Evolutionary conservation across 2,888 invertebrate genomes (phyloP), one percentile per base, ranked within the genome.

Genomic region (Chouioia cunea): DNA sequence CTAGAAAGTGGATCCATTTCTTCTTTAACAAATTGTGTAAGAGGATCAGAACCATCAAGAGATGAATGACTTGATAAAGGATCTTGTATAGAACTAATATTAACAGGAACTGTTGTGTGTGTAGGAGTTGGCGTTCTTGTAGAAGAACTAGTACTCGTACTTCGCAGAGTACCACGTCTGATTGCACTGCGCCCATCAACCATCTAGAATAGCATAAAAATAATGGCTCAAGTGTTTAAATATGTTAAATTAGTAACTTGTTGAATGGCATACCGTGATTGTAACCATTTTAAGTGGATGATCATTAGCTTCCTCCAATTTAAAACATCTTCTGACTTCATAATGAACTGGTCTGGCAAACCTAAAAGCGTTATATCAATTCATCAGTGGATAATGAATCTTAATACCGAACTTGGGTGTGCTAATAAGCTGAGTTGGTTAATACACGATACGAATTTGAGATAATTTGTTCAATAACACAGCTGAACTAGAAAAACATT

Each of bases 31-130:
- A 93, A 91, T 79, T 91, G 91, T 20, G 92, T 92, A 27, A 94
- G 85, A 0, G 94, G 94, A 86, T 94, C 93, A 0, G 89, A 87
- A 36, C 93, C 93, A 81, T 93, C 93, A 3, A 93, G 82, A 44
- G 90, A 89, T 8, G 87, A 83, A 67, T 88, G 81, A 65, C 76
- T 79, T 4, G 73, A 68, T 2, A 80, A 84, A 4, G 89, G 89
- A 79, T 90, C 90, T 8, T 80, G 78, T 44, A 89, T 85, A 48
- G 88, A 82, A 14, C 83, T 77, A 53, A 84, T 81, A 36, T 83
- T 82, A 27, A 84, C 83, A 68, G 82, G 77, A 18, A 84, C 76
- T 27, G 87, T 86, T 14, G 79, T 79, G 69, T 85, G 84, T 8
- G 82, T 81, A 6, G 84, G 81, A 10, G 85, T 84, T 16, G 84